phyloP scores from a whole-genome alignment of 2,797 vertebrate genomes.

The Urophycis tenuis region DNA sequence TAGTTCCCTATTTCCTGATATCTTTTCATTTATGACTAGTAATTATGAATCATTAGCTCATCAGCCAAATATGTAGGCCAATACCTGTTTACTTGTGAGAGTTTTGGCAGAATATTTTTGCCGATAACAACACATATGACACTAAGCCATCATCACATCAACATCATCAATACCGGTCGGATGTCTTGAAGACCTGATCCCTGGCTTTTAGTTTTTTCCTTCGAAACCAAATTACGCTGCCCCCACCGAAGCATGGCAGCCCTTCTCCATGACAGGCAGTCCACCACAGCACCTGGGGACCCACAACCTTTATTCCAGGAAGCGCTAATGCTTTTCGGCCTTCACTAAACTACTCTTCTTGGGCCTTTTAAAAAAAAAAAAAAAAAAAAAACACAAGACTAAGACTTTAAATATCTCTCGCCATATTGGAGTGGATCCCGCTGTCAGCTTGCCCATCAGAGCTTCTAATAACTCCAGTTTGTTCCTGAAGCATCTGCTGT shows the following conservation, averaged over 20 bases:
- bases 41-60: neutral
- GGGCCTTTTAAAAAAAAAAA: neutral
- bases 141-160: too few species aligned
- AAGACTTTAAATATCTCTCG: neutral
- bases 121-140: too few species aligned
- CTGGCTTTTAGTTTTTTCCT: neutral
- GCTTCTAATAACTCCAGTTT: slow-evolving; percentile 8
- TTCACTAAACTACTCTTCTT: neutral
- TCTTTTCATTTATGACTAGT: neutral
- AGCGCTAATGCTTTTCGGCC: neutral
- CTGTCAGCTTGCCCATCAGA: slow-evolving; percentile 17
- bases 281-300: slow-evolving; percentile 1
- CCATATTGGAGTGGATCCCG: slow-evolving; percentile 2
- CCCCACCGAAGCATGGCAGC: neutral
- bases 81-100: neutral
- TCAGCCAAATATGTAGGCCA: neutral
- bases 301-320: neutral
- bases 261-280: neutral
- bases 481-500: slow-evolving; percentile 13
- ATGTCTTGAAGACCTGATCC: neutral
- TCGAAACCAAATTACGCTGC: neutral
- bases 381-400: neutral
- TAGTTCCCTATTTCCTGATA: neutral
- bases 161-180: too few species aligned
- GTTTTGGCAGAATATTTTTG: neutral